Percentiles rank a stretch among this genome's conserved stretches.
Evolutionary conservation across 2,797 vertebrate genomes (phyloP).

Genomic region (Pseudochaenichthys georgianus): DNA sequence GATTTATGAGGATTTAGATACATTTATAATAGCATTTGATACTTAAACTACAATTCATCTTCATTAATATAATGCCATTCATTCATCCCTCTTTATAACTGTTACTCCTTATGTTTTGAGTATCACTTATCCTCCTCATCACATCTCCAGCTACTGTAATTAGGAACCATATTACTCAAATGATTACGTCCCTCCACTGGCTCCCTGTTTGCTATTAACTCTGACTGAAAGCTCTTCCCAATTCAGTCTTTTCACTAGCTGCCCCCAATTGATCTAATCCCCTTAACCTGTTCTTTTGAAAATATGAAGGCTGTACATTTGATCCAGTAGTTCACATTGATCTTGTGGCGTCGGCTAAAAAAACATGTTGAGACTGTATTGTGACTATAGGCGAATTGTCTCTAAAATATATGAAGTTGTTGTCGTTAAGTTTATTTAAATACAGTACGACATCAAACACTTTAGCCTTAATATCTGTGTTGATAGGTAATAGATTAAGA

Average conservation of each 20-base stretch:
- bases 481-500: no score
- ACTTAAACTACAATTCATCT: not conserved
- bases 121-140: not conserved
- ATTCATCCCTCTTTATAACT: not conserved
- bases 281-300: not conserved
- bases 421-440: no score
- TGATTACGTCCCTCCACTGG: not conserved
- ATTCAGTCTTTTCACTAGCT: slow-evolving; percentile 6
- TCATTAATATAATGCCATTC: not conserved
- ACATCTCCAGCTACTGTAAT: not conserved
- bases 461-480: no score
- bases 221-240: not conserved
- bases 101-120: not conserved
- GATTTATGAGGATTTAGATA: slow-evolving; percentile 29
- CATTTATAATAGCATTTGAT: slow-evolving; percentile 7
- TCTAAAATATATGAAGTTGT: not conserved
- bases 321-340: not conserved
- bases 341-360: not conserved
- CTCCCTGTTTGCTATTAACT: not conserved
- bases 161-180: not conserved
- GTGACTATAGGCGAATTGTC: not conserved
- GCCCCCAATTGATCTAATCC: not conserved
- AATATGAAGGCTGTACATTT: not conserved
- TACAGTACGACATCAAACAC: no score
- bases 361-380: not conserved